A percentile compares a stretch with the other conserved stretches of the same genome.
phyloP scores from a whole-genome alignment of 1,140 invertebrate species.

The Ceratina australensis region DNA sequence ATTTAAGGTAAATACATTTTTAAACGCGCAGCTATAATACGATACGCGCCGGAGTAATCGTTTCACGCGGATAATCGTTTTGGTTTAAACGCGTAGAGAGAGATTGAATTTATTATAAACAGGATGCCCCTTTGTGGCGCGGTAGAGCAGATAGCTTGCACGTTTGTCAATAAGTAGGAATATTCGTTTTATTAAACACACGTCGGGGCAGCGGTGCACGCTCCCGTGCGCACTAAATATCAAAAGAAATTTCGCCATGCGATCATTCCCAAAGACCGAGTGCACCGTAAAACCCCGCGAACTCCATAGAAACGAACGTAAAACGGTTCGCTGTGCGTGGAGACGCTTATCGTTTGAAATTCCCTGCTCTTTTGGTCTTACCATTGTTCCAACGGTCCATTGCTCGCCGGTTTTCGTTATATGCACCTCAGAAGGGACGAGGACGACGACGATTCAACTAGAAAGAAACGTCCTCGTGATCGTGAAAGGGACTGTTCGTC shows the following conservation, averaged over 20 bases:
- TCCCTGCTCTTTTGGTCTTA: constrained; percentile 45
- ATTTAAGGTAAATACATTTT: too few species aligned
- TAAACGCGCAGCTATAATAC: too few species aligned
- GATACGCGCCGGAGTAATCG: too few species aligned
- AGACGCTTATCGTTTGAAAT: constrained; percentile 57
- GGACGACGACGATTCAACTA: constrained; percentile 12
- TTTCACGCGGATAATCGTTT: too few species aligned
- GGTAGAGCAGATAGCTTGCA: too few species aligned
- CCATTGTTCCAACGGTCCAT: constrained; percentile 47
- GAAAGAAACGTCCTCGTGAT: constrained; percentile 33
- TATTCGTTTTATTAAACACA: constrained; percentile 5
- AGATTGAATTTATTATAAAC: not conserved
- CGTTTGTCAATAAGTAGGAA: not conserved
- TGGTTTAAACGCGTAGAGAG: too few species aligned
- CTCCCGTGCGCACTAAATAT: constrained; percentile 31
- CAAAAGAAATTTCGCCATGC: constrained; percentile 39
- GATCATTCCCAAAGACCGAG: constrained; percentile 43
- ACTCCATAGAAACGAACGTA: constrained; percentile 53
- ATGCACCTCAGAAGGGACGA: constrained; percentile 30
- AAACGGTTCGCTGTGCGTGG: constrained; percentile 44
- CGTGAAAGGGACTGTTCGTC: constrained; percentile 12
- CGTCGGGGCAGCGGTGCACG: not conserved
- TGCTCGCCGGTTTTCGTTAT: constrained; percentile 41
- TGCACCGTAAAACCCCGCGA: constrained; percentile 40
- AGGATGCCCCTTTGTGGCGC: not conserved